Percentiles rank a stretch among this genome's conserved stretches.
phyloP scores from a whole-genome alignment of 2,113 vertebrate genomes.

The Tretioscincus oriximinensis region DNA sequence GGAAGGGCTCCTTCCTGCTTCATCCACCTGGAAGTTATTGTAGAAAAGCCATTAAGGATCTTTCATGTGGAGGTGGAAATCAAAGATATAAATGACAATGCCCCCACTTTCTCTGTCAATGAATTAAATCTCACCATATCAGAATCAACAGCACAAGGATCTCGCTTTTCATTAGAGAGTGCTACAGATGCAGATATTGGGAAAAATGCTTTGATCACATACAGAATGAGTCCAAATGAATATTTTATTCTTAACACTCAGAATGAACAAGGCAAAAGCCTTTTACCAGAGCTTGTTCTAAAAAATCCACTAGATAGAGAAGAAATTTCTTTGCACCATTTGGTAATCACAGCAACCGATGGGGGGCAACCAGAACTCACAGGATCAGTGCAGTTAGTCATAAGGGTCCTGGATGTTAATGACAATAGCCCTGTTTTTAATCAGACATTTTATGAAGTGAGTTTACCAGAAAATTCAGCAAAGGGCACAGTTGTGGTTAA shows the following conservation, averaged over 20 bases:
- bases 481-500: constrained; percentile 56
- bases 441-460: constrained; percentile 48
- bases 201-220: neutral
- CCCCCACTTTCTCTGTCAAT: neutral
- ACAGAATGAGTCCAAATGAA: neutral
- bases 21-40: constrained; percentile 10
- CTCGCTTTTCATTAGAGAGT: neutral
- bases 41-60: constrained; percentile 10
- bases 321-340: neutral
- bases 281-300: constrained; percentile 1
- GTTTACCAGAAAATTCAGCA: constrained; percentile 48
- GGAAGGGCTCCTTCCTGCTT: neutral
- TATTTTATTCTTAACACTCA: neutral
- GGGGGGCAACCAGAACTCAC: constrained; percentile 7
- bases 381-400: neutral
- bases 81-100: constrained; percentile 22
- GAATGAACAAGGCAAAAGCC: neutral
- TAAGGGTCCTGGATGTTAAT: constrained; percentile 11
- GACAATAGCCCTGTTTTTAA: constrained; percentile 26
- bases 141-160: constrained; percentile 1
- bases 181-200: constrained; percentile 14
- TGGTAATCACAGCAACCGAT: constrained; percentile 11
- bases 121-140: neutral
- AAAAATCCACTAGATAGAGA: constrained; percentile 10
- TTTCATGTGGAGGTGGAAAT: constrained; percentile 17